Conservation (phyloP, 2,888 invertebrate genomes). For the Drosophila leonis region DNA sequence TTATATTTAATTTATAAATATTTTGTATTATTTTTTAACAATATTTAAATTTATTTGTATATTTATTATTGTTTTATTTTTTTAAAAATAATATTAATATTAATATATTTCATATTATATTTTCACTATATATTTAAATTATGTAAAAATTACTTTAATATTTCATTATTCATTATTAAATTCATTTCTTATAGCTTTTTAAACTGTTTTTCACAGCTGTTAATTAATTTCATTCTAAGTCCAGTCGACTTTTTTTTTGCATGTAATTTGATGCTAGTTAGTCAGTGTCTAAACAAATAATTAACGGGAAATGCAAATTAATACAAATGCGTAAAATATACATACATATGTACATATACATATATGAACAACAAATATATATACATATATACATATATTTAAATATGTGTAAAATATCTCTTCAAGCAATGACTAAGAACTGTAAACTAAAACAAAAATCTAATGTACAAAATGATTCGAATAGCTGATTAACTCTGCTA, state of each 20-base stretch:
- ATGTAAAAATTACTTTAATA: neutral
- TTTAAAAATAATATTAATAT: too few relatives aligned
- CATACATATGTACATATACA: neutral
- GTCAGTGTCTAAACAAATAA: conserved; percentile 16
- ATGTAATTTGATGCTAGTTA: conserved; percentile 7
- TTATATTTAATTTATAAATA: too few relatives aligned
- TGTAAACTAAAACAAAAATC: neutral
- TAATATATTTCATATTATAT: too few relatives aligned
- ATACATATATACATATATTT: neutral
- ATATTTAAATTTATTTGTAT: too few relatives aligned
- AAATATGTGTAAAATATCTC: neutral
- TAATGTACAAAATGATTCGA: conserved; percentile 4
- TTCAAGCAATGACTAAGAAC: neutral
- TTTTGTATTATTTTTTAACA: too few relatives aligned
- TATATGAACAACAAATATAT: neutral
- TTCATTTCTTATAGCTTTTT: neutral
- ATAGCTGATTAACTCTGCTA: conserved; percentile 14
- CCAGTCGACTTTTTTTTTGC: neutral
- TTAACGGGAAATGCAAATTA: conserved; percentile 5
- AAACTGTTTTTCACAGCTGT: conserved; percentile 14
- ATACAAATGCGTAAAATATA: neutral
- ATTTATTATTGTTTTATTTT: too few relatives aligned
- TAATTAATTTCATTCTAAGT: conserved; percentile 2
- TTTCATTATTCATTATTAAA: neutral
- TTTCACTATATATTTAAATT: too few relatives aligned